Base-by-base conservation (phyloP, 1,140 invertebrate species). In the Drosophila athabasca region DNA sequence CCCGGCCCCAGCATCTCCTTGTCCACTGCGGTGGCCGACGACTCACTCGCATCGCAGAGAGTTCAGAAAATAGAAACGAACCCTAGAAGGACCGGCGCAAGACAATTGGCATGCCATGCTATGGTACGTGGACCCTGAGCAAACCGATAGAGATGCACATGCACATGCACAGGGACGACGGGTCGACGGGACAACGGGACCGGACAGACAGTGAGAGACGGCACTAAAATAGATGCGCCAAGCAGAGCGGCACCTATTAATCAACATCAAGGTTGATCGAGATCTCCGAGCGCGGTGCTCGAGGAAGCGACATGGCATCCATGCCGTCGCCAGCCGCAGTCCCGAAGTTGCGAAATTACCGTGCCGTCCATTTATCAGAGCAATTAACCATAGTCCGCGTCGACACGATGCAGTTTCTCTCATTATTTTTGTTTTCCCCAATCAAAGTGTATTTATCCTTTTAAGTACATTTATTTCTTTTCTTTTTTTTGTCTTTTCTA, bases 11-110 rank as follows among this genome's bases (percentile, higher is more conserved):
- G 50, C 58, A 11, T 19, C 11, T 44, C 50, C n/a, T 44, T 39
- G 51, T 45, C 29, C 62, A 64, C 53, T 62, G 64, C 79, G 43
- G 52, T 58, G 13, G 55, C 26, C 39, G 61, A 64, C 61, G 48
- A 48, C 50, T 66, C 66, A 67, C 60, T 71, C 66, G 51, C 26
- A 44, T 66, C 65, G 62, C 67, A 62, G 79, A 69, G 59, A 70
- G 62, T 79, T 88, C 79, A 73, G 95, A 93, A 93, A 97, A 96
- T 91, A 91, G 90, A 84, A 90, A 90, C 90, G 85, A 90, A 91
- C 90, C 90, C 80, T 91, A 91, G 90, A 91, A 91, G 90, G 90
- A 91, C 76, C 76, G 90, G 57, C 76, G 57, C 78, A 66, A 76
- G 64, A 88, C 83, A 87, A 87, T 88, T 89, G 84, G 76, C 67